A percentile compares a stretch with the other conserved stretches of the same genome.
Conservation (phyloP, 2,113 vertebrate species). For the Gopherus evgoodei region DNA sequence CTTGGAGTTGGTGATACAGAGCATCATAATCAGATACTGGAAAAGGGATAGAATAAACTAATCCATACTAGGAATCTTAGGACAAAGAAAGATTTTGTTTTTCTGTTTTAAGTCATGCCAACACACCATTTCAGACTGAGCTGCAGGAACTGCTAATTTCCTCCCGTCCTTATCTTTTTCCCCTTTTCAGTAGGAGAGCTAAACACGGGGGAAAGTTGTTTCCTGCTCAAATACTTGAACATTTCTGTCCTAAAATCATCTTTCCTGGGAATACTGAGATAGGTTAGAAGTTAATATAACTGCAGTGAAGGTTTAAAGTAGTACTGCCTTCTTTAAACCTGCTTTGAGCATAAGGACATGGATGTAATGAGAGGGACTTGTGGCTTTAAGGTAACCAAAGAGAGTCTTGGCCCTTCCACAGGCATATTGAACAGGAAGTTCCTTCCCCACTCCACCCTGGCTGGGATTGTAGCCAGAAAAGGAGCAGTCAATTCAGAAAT, state of each 20-base stretch:
- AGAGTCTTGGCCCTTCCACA: background rate
- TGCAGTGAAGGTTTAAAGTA: background rate
- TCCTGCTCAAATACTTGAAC: background rate
- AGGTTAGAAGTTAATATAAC: fast-evolving
- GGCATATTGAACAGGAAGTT: background rate
- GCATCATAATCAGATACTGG: background rate
- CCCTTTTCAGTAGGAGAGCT: background rate
- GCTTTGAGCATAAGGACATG: fast-evolving
- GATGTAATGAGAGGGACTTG: fast-evolving
- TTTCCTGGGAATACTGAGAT: background rate
- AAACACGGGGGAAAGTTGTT: background rate
- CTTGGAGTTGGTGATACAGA: background rate
- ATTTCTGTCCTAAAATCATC: background rate
- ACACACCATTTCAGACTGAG: background rate
- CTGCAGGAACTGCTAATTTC: background rate
- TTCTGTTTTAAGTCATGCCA: background rate
- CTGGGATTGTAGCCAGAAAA: background rate
- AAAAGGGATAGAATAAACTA: background rate
- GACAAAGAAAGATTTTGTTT: background rate
- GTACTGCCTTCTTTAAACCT: fast-evolving
- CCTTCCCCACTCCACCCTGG: background rate
- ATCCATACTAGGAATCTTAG: background rate
- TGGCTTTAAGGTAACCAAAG: fast-evolving
- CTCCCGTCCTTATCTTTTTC: background rate
- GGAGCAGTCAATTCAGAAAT: background rate